Base-by-base conservation (phyloP, 2,888 invertebrate species). In the Pyrrhosoma nymphula region DNA sequence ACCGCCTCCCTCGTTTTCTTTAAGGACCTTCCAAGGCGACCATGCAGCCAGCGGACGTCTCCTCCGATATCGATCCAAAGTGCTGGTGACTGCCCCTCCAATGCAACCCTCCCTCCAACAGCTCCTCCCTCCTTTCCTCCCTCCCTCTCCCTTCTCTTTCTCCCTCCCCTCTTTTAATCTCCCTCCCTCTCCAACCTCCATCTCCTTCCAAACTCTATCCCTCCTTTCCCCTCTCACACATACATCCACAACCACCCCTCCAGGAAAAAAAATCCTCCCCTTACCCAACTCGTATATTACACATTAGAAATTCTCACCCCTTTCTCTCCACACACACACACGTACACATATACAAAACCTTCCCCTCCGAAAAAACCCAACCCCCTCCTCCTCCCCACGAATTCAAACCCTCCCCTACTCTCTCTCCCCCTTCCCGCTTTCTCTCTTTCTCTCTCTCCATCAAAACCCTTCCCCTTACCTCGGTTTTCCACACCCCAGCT, bases 41-140 rank as follows among this genome's bases (percentile, higher is more conserved):
- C 93, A 55, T 69, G 69, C 69, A 69, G 63, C 63, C 69, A 69
- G 63, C 63, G 91, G 91, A 91, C 93, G 47, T 55, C 69, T 69
- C 63, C 69, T 47, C 47, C 63, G 47, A 93, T 93, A 93, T 93
- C 93, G 93, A 93, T 93, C 93, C 82, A 35, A n/a, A 82, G 82
- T 82, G 69, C 60, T 60, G 69, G 82, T 12, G 82, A 35, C 82
- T 12, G n/a, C 35, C 82, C 82, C 82, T 82, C 82, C 16, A 82
- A 20, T 69, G 23, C 60, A 18, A 18, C 55, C 55, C 18, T 12
- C 8, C 69, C 55, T 39, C 26, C 14, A n/a, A 18, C 60, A 8
- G 18, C 39, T 10, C 39, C 39, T n/a, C 69, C 26, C 8, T 14
- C 23, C 14, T 47, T 35, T n/a, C 63, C 26, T 20, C 23, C 14